phyloP scores from a whole-genome alignment of 2,113 vertebrate species.

The Atrichornis clamosus region DNA sequence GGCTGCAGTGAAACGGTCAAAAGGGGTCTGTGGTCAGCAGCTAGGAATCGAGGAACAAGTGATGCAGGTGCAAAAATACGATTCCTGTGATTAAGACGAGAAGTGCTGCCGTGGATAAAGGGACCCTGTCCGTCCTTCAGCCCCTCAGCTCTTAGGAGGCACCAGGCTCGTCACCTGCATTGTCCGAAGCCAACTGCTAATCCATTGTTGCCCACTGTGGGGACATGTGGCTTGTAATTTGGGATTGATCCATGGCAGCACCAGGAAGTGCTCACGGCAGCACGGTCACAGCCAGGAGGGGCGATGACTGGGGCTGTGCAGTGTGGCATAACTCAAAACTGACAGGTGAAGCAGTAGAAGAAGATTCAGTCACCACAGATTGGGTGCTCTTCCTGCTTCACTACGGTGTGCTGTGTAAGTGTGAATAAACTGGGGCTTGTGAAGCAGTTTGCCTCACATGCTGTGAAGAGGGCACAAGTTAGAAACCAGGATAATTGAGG shows the following conservation, averaged over 20 bases:
- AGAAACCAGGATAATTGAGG: background rate
- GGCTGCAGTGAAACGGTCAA: background rate
- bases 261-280: background rate
- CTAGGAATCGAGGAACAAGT: background rate
- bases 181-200: background rate
- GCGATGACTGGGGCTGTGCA: background rate
- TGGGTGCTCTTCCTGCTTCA: background rate
- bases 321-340: accelerated
- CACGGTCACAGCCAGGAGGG: accelerated
- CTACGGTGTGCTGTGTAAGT: background rate
- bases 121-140: background rate
- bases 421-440: accelerated
- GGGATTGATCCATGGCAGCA: background rate
- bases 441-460: background rate
- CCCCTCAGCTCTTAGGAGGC: background rate
- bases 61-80: background rate
- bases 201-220: accelerated
- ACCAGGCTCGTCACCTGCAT: background rate
- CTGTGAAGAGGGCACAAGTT: background rate
- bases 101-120: background rate
- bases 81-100: background rate
- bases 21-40: background rate
- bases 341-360: background rate
- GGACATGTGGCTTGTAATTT: background rate
- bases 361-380: background rate